Evolutionary conservation across 2,888 invertebrate species (phyloP), one percentile per base, ranked within the genome.

Genomic region (Zhuqinia jingwanae): DNA sequence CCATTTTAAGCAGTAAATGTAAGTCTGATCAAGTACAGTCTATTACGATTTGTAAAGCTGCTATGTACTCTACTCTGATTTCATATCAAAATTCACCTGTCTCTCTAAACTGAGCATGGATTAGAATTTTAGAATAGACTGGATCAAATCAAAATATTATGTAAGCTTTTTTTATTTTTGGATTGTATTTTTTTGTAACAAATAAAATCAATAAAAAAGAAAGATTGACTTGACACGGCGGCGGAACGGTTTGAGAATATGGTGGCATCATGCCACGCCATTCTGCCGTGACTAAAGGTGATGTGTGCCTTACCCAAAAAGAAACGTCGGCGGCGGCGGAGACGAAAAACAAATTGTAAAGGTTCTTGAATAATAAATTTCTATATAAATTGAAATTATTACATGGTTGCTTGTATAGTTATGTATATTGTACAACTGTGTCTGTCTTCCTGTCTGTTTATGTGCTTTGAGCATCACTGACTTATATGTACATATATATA

Each of bases 331-430:
- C 36, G 36, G 36, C 36, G 36, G 36, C 36, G 36, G 36, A 8
- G 36, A 36, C 36, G 36, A 36, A 36, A 36, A 30, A n/a, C 6
- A 30, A 63, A 30, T 1, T n/a, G 2, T 1, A 63, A 0, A 13
- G 6, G 30, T 8, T 30, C 30, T 22, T 15, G 63, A 63, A 63
- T 63, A 63, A 63, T 63, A 63, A 63, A 63, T 63, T 63, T 36
- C 63, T 36, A 15, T 30, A 63, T 63, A 63, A 63, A 63, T 63
- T 30, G n/a, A 30, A 30, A 63, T 30, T 30, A 6, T 63, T 27
- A 15, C 30, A 63, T 27, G 63, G n/a, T n/a, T 36, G 27, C 60
- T 15, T n/a, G n/a, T n/a, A n/a, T n/a, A n/a, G n/a, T n/a, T n/a
- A n/a, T n/a, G n/a, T n/a, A n/a, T n/a, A n/a, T n/a, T n/a, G n/a